phyloP scores from a whole-genome alignment of 2,113 vertebrate species.

The Enhydra lutris region DNA sequence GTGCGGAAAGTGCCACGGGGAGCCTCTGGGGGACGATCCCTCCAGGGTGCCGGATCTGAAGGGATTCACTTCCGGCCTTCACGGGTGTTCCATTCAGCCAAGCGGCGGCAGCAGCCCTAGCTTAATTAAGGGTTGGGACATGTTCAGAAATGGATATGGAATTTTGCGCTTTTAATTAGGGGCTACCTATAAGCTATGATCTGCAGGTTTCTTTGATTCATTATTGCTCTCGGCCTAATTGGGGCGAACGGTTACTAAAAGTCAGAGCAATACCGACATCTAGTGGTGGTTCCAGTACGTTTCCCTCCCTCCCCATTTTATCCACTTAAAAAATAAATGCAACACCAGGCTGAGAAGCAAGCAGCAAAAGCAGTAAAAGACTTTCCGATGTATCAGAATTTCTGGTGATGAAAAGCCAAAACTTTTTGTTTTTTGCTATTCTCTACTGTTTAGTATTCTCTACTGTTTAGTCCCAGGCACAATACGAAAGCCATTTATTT shows the following conservation, averaged over 20 bases:
- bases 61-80: background rate
- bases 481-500: background rate
- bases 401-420: background rate
- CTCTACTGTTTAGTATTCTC: background rate
- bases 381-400: background rate
- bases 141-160: background rate
- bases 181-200: background rate
- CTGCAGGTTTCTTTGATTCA: background rate
- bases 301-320: background rate
- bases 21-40: background rate
- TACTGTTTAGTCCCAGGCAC: background rate
- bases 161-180: background rate
- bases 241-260: background rate
- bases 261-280: slow-evolving; percentile 70
- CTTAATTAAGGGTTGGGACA: background rate
- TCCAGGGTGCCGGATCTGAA: background rate
- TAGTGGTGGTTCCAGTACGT: slow-evolving; percentile 57
- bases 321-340: background rate
- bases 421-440: background rate
- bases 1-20: background rate
- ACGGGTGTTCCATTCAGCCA: background rate
- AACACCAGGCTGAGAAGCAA: background rate
- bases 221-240: background rate
- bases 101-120: background rate
- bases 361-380: background rate